Percentiles rank a stretch among this genome's conserved stretches.
Evolutionary conservation across 2,888 invertebrate species (phyloP).

Genomic region (Desoria tigrina): DNA sequence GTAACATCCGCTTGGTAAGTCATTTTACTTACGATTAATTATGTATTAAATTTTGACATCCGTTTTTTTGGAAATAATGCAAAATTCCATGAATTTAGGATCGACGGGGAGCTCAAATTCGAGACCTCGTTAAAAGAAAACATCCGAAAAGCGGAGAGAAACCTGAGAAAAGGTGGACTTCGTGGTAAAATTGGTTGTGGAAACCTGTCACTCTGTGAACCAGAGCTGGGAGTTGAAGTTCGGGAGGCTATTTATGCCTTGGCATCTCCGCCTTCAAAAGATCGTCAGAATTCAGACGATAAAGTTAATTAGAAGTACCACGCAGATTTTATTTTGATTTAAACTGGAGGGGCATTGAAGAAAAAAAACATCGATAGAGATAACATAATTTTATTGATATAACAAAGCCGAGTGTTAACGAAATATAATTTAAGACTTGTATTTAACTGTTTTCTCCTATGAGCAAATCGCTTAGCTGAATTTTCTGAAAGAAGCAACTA

Average conservation of each 20-base stretch:
- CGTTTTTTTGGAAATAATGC: neutral
- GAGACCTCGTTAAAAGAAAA: slow-evolving; percentile 31
- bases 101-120: slow-evolving; percentile 34
- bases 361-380: too few relatives aligned
- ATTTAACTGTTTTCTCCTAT: too few relatives aligned
- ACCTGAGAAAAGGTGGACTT: slow-evolving; percentile 19
- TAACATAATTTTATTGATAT: too few relatives aligned
- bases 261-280: slow-evolving; percentile 14
- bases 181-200: neutral
- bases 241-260: slow-evolving; percentile 34
- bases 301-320: neutral
- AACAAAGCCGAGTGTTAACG: too few relatives aligned
- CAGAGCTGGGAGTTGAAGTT: slow-evolving; percentile 25
- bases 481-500: too few relatives aligned
- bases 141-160: slow-evolving; percentile 26
- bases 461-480: too few relatives aligned
- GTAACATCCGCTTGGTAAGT: slow-evolving; percentile 22
- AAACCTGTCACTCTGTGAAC: neutral
- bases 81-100: too few relatives aligned
- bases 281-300: neutral
- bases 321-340: too few relatives aligned
- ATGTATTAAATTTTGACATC: neutral
- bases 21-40: neutral
- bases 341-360: too few relatives aligned
- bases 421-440: too few relatives aligned